Base-by-base conservation (phyloP, 2,113 vertebrate species). In the Tragelaphus imberbis region DNA sequence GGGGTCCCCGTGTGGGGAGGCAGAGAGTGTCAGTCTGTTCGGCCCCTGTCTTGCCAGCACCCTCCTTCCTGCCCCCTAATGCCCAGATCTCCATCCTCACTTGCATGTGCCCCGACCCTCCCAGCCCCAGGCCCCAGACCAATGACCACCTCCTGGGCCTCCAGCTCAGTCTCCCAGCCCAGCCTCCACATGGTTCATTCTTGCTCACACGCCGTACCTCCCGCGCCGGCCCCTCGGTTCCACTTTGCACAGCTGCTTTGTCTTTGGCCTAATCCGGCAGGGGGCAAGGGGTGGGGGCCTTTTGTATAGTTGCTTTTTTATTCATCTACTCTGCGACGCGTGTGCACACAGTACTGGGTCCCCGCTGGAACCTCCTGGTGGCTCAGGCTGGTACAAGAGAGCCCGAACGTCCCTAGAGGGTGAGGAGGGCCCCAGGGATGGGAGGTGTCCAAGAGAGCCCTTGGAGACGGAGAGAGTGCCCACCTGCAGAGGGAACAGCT, bases 241-340 rank as follows among this genome's bases (percentile, higher is more conserved):
- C 21, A 15, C 11, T 11, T 5, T 5, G 11, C 2, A 1, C 2
- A 27, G 68, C 53, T 5, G 1, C 14, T 25, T 0, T 27, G 16
- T 63, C 68, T 80, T 23, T 30, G 33, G n/a, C n/a, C 65, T 28
- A 5, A 5, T 4, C 9, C 12, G 59, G 59, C 25, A n/a, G 75
- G 9, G 55, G 44, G 14, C 11, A 15, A 11, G 30, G 75, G 36
- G 40, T 21, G 0, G 55, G 59, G 44, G 17, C 3, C 58, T 5
- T n/a, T 1, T 21, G 27, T 30, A 4, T 0, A 30, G 61, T 2
- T 12, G 2, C 53, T 51, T 25, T 36, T 65, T 93, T 84, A 56
- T 84, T 92, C 13, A 13, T 12, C 63, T 25, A 0, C 12, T 5
- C 30, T 25, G 40, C 40, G 2, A 17, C 4, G 6, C 11, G 7